Base-by-base conservation (phyloP, 2,888 invertebrate genomes). In the Amphimallon solstitiale region DNA sequence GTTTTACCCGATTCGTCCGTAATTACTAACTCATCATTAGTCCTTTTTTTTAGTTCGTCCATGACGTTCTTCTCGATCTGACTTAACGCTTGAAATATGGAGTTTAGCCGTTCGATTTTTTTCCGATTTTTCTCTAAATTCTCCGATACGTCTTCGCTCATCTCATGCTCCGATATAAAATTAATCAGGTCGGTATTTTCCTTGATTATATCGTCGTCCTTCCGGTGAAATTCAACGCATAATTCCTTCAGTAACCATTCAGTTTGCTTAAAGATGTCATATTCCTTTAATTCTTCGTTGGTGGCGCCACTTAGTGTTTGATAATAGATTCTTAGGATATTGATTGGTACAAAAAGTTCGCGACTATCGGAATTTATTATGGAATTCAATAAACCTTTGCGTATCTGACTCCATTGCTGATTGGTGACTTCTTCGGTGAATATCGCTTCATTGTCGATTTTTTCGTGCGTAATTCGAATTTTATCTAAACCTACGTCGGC, bases 181-280 rank as follows among this genome's bases (percentile, higher is more conserved):
- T 64, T 35, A 10, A 48, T 17, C 6, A 56, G 40, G 17, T 38
- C 56, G 6, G 21, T n/a, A 14, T 72, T 70, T 38, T 74, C 74
- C 10, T 74, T 74, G 17, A 80, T 73, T 29, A 80, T 68, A 66
- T 81, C 81, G 63, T 78, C 78, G 45, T 70, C 71, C 63, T 77
- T 78, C 40, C 74, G 76, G 65, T 77, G 68, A 56, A 76, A 73
- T 70, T 82, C 81, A 23, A 76, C 76, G 21, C 75, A 72, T 14
- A 82, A 70, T 71, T 83, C 78, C 0, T 69, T 75, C 23, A 83
- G 72, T 17, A 83, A 70, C 83, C 82, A 82, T 62, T 78, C 76
- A 1, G 80, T 75, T 71, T 81, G 80, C 68, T 75, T 76, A 3
- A 75, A 72, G 23, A 78, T 71, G 59, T 81, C 80, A 10, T 76